These are phyloP conservation scores for Rotaria socialis DNA, from an alignment of 2,888 invertebrate genomes.

Conservation along the genomic window DNA sequence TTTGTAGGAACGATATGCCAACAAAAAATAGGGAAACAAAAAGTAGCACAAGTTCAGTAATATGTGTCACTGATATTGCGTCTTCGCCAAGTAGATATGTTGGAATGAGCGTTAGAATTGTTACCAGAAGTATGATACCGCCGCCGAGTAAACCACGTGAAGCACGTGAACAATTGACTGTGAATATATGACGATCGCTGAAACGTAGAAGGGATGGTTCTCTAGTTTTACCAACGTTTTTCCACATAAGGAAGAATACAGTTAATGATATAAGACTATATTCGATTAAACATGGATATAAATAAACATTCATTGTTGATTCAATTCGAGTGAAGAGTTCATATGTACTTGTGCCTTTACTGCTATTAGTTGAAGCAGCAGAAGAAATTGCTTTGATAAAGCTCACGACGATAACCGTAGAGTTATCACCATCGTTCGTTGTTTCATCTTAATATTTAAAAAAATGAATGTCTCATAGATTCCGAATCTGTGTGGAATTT, in stretches of 20 bases:
- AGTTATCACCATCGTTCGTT: too few species aligned
- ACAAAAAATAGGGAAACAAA: slow-evolving; percentile 24
- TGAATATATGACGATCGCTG: slow-evolving; percentile 37
- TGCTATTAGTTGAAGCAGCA: not conserved
- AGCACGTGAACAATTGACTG: slow-evolving; percentile 41
- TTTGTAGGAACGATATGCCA: not conserved
- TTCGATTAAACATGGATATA: slow-evolving; percentile 45
- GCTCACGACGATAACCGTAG: too few species aligned
- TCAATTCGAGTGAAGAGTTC: not conserved
- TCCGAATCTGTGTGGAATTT: too few species aligned
- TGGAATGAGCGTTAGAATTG: slow-evolving; percentile 32
- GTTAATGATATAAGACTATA: slow-evolving; percentile 43
- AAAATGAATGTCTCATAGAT: too few species aligned
- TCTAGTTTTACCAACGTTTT: slow-evolving; percentile 37
- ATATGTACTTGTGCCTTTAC: not conserved
- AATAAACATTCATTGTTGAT: slow-evolving; percentile 27
- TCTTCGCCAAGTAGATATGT: not conserved
- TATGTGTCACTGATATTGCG: not conserved
- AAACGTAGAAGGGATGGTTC: not conserved
- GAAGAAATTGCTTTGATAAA: too few species aligned
- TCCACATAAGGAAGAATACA: slow-evolving; percentile 41
- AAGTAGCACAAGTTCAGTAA: slow-evolving; percentile 39
- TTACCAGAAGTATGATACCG: slow-evolving; percentile 34
- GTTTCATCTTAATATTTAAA: too few species aligned
- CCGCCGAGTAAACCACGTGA: slow-evolving; percentile 39